A percentile compares a stretch with the other conserved stretches of the same genome.
Conservation (phyloP, 2,888 invertebrate genomes). For the Apamea crenata region DNA sequence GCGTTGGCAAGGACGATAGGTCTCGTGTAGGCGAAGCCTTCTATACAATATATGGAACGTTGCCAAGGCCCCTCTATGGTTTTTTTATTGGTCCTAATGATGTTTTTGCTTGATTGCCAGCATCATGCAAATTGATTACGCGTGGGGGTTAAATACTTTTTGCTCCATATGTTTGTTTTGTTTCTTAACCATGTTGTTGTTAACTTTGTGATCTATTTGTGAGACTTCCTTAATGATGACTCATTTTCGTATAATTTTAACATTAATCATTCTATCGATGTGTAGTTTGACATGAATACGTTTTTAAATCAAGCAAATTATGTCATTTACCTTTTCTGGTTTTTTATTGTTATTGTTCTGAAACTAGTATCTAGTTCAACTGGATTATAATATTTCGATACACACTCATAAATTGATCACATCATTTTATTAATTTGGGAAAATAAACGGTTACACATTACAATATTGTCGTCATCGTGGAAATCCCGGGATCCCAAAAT, state of each 20-base stretch:
- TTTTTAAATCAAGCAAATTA: slow-evolving; percentile 27
- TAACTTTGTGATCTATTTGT: slow-evolving; percentile 56
- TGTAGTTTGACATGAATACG: slow-evolving; percentile 26
- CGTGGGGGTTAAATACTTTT: slow-evolving; percentile 67
- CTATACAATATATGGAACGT: slow-evolving; percentile 74
- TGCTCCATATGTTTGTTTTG: slow-evolving; percentile 56
- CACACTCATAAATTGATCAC: background rate
- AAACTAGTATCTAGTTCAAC: slow-evolving; percentile 14
- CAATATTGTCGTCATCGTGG: no score
- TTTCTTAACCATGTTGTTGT: slow-evolving; percentile 60
- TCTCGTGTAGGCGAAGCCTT: slow-evolving; percentile 76
- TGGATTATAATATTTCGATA: background rate
- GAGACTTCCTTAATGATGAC: slow-evolving; percentile 52
- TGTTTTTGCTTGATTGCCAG: slow-evolving; percentile 62
- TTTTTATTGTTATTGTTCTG: slow-evolving; percentile 33
- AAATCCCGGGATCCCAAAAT: background rate
- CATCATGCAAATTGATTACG: slow-evolving; percentile 71
- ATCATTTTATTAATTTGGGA: no score
- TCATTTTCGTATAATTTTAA: slow-evolving; percentile 40
- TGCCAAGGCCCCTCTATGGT: slow-evolving; percentile 76
- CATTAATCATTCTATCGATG: slow-evolving; percentile 32
- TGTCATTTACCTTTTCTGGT: slow-evolving; percentile 25
- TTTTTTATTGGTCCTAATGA: slow-evolving; percentile 63
- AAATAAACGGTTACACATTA: no score
- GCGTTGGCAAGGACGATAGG: slow-evolving; percentile 72